A percentile compares a stretch with the other conserved stretches of the same genome.
Conservation (phyloP, 1,140 invertebrate genomes). For the Adelges cooleyi region DNA sequence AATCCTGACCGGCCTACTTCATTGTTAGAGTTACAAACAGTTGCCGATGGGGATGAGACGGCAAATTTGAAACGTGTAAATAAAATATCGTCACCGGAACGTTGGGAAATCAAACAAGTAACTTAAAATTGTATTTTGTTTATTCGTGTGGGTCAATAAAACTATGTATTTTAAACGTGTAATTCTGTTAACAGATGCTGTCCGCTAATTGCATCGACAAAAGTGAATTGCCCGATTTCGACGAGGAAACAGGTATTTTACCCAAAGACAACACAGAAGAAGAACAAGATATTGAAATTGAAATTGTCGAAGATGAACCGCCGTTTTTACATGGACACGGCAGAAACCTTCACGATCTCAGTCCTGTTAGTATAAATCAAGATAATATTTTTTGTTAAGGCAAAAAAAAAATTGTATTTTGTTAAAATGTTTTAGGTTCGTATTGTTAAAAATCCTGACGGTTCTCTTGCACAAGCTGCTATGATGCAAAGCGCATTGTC, state of each 20-base stretch:
- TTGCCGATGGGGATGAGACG: constrained; percentile 62
- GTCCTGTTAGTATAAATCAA: constrained; percentile 51
- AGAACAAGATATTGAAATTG: constrained; percentile 93
- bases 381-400: neutral
- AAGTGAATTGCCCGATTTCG: constrained; percentile 82
- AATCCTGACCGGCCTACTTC: constrained; percentile 79
- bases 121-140: neutral
- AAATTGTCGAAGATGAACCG: constrained; percentile 96
- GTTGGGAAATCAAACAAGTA: constrained; percentile 70
- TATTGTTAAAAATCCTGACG: constrained; percentile 99
- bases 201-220: constrained; percentile 52
- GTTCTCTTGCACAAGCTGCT: constrained; percentile 91
- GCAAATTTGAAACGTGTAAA: constrained; percentile 70
- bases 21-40: constrained; percentile 54
- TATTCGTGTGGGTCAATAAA: neutral
- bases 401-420: neutral
- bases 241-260: constrained; percentile 75
- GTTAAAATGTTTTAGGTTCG: constrained; percentile 44
- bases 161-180: too few species aligned
- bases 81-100: constrained; percentile 89
- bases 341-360: constrained; percentile 77
- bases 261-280: constrained; percentile 85
- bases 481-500: constrained; percentile 99
- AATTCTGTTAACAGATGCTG: constrained; percentile 37
- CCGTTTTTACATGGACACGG: constrained; percentile 89